Evolutionary conservation across 2,888 invertebrate species (phyloP), one percentile per base, ranked within the genome.

Genomic region (Perizoma affinitatum): DNA sequence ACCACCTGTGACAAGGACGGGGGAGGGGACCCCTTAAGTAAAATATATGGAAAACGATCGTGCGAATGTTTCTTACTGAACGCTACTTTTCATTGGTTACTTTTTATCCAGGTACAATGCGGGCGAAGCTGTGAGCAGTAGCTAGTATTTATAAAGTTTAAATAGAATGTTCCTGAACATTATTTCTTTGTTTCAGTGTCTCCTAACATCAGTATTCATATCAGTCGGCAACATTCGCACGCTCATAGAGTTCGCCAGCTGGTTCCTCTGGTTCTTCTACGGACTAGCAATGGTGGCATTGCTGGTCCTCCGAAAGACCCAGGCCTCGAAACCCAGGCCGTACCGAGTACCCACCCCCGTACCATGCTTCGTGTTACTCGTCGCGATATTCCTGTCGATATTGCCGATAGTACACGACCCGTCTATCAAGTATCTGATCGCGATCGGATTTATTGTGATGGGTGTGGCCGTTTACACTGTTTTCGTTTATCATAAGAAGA

Each of bases 191-290:
- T 90, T 93, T 52, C 91, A 95, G 94, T 95, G 95, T 8, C 35
- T 95, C 33, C 87, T 97, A n/a, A 93, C 96, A 0, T 87, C 95
- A 43, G 70, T 95, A 47, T 96, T 96, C 82, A 95, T 97, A 52
- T 74, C 95, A 48, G 93, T 95, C 35, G 96, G 96, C 57, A 94
- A 96, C 82, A 96, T 97, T 60, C 92, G 93, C 51, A 94, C 94
- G 1, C 90, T 97, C 9, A 97, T 97, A 68, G 96, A 97, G 74
- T 96, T 97, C 80, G 96, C 96, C 46, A 97, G 96, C 81, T 97
- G 97, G 91, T 94, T 97, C 65, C 95, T 96, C 33, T 97, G 97
- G 97, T 94, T 97, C 63, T 97, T 97, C 87, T 97, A 97, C 81
- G 97, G 97, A 0, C 84, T 95, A 0, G 96, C 97, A 0, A 96